phyloP scores from a whole-genome alignment of 2,113 vertebrate species.

The Ovibos moschatus region DNA sequence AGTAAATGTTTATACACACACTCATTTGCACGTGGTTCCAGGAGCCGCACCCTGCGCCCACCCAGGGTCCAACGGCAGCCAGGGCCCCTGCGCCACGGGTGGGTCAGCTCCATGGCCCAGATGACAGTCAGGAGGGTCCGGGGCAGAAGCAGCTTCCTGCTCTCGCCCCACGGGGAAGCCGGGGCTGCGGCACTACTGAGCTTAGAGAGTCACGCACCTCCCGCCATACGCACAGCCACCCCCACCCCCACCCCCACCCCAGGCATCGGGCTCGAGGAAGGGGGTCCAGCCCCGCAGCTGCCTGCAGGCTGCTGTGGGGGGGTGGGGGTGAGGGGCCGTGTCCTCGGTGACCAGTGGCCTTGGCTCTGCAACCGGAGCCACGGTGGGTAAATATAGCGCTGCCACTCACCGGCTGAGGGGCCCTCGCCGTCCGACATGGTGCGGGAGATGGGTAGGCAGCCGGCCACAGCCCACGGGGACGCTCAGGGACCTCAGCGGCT shows the following conservation, averaged over 20 bases:
- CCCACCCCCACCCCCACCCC: neutral
- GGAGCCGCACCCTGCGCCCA: neutral
- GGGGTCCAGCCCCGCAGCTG: constrained; percentile 23
- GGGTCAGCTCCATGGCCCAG: neutral
- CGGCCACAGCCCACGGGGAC: constrained; percentile 8
- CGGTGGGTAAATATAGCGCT: constrained; percentile 84
- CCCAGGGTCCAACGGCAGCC: neutral
- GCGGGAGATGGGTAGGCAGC: constrained; percentile 56
- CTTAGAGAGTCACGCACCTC: neutral
- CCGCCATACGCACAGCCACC: rapidly evolving
- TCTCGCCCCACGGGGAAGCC: neutral
- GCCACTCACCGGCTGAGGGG: constrained; percentile 91
- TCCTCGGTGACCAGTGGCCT: neutral
- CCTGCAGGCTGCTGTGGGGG: neutral
- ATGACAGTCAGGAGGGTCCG: neutral
- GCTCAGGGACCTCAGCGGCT: neutral
- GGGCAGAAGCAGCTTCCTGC: neutral
- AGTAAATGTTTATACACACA: neutral
- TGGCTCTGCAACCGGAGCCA: constrained; percentile 76
- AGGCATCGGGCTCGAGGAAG: neutral
- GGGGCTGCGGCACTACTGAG: neutral
- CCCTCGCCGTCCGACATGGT: constrained; percentile 97
- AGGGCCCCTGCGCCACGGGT: rapidly evolving
- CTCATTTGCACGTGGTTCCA: rapidly evolving
- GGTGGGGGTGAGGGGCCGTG: neutral